Percentiles rank a stretch among this genome's conserved stretches.
phyloP scores from a whole-genome alignment of 2,888 invertebrate genomes.

The Drosophila putrida region DNA sequence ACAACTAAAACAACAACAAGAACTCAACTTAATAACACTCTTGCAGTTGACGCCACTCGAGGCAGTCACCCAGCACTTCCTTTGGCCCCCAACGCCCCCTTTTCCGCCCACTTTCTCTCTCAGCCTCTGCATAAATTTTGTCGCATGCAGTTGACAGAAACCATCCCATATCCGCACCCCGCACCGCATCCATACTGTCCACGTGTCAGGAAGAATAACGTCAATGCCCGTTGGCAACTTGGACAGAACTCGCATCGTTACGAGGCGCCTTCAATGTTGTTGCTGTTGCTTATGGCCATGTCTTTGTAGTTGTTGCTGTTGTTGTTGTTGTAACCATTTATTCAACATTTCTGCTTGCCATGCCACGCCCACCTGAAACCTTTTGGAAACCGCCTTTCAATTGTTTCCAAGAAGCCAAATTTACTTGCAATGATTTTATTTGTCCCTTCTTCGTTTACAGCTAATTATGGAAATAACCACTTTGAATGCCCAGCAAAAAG shows the following conservation, averaged over 20 bases:
- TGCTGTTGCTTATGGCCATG: constrained; percentile 20
- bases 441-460: constrained; percentile 11
- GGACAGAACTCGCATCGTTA: constrained; percentile 34
- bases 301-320: constrained; percentile 9
- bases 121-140: constrained; percentile 50
- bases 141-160: constrained; percentile 43
- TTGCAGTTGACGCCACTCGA: constrained; percentile 56
- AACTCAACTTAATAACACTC: constrained; percentile 67
- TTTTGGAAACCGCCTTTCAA: constrained; percentile 18
- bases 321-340: background rate
- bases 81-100: background rate
- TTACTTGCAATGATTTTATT: constrained; percentile 29
- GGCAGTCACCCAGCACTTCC: constrained; percentile 31
- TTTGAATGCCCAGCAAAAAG: background rate
- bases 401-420: constrained; percentile 38
- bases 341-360: background rate
- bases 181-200: constrained; percentile 31
- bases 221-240: constrained; percentile 51
- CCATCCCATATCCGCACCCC: background rate
- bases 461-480: constrained; percentile 26
- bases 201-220: constrained; percentile 33
- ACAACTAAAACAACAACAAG: constrained; percentile 40
- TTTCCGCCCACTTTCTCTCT: background rate
- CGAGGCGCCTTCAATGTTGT: constrained; percentile 30
- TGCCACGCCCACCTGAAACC: constrained; percentile 23